Conservation (phyloP, 2,797 vertebrate genomes). For the Gymnopithys bicolor region DNA sequence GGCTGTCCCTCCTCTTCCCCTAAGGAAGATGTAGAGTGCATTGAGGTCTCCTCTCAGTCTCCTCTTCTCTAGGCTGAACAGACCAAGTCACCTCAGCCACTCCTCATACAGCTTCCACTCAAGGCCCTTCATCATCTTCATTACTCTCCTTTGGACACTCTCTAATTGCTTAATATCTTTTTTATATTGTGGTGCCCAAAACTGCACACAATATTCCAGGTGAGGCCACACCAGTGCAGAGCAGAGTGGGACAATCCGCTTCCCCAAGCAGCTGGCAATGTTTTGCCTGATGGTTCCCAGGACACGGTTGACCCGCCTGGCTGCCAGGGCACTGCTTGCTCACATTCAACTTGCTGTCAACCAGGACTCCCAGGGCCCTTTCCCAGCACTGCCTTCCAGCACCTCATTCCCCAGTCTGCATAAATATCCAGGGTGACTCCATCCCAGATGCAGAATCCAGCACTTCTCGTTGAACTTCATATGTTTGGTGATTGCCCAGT, state of each 20-base stretch:
- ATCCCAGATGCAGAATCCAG: background rate
- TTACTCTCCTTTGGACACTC: background rate
- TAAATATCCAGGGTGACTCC: background rate
- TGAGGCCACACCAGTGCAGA: background rate
- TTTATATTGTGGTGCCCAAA: background rate
- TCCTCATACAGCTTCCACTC: background rate
- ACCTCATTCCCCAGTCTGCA: background rate
- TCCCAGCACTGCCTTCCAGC: background rate
- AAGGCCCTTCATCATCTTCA: background rate
- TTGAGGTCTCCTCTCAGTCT: background rate
- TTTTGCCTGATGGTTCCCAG: background rate
- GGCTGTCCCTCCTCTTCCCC: background rate
- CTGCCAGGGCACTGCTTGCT: background rate
- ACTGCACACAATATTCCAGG: background rate
- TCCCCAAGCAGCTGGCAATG: rapidly evolving
- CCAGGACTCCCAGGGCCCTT: background rate
- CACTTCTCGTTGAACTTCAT: background rate
- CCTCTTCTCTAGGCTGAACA: background rate
- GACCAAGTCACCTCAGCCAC: background rate
- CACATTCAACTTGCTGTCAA: background rate
- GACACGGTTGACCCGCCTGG: background rate
- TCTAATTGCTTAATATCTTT: background rate
- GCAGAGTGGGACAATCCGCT: background rate
- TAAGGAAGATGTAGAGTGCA: background rate
- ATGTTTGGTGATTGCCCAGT: background rate